phyloP scores from a whole-genome alignment of 2,888 invertebrate species.

The Drosophila rubida region DNA sequence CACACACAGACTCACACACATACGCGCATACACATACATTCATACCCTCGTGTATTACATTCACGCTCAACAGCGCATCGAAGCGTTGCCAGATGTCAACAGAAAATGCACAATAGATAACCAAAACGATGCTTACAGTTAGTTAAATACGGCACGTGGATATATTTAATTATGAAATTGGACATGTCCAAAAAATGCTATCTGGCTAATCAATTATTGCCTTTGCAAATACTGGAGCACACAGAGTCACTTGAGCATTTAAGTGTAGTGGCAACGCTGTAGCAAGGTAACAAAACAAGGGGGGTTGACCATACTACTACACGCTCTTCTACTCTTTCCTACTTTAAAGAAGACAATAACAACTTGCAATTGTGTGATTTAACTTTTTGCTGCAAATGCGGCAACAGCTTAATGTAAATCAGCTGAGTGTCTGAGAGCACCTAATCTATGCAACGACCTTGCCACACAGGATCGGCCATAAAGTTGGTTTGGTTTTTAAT shows the following conservation, averaged over 20 bases:
- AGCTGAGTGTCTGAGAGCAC: neutral
- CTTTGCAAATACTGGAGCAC: slow-evolving; percentile 1
- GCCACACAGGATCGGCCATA: slow-evolving; percentile 41
- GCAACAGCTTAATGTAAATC: neutral
- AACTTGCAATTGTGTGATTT: slow-evolving; percentile 10
- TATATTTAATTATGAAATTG: slow-evolving; percentile 20
- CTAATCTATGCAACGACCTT: slow-evolving; percentile 45
- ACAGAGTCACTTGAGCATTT: slow-evolving; percentile 9
- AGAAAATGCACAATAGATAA: slow-evolving; percentile 26
- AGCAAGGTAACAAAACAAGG: slow-evolving; percentile 41
- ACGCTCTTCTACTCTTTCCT: slow-evolving; percentile 24
- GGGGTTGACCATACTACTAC: slow-evolving; percentile 18
- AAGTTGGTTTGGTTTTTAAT: slow-evolving; percentile 11
- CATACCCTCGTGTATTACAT: slow-evolving; percentile 41
- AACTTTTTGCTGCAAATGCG: slow-evolving; percentile 2
- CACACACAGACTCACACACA: slow-evolving; percentile 42
- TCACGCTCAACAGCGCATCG: slow-evolving; percentile 40
- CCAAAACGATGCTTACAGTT: slow-evolving; percentile 22
- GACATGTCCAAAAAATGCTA: neutral
- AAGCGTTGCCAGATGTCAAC: slow-evolving; percentile 48
- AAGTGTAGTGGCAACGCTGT: slow-evolving; percentile 44
- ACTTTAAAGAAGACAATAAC: slow-evolving; percentile 16
- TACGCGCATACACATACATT: slow-evolving; percentile 23
- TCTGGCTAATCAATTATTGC: slow-evolving; percentile 7
- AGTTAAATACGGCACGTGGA: slow-evolving; percentile 32